Evolutionary conservation across 2,888 invertebrate genomes (phyloP), one percentile per base, ranked within the genome.

Genomic region (Aporophyla lueneburgensis): DNA sequence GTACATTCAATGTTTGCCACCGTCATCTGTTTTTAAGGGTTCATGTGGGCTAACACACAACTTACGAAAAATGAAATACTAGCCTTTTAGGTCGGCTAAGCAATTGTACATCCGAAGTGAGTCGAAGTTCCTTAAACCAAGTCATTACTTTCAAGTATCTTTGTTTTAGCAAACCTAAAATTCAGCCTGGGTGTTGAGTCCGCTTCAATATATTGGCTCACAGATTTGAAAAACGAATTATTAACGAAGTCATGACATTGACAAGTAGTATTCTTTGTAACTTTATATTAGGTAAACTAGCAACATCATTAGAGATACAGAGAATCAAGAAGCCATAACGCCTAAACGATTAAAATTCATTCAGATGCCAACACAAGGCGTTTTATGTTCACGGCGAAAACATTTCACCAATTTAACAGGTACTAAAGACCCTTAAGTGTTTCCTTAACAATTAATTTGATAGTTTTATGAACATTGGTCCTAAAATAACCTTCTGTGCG

Each of bases 401-500:
- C 3, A 54, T 27, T 43, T 21, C 21, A 46, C 27, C 3, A 53
- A 53, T 7, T 71, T 51, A 24, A 40, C 21, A 40, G 3, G 24
- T 21, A 53, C 10, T 0, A 27, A 63, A 53, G 16, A 27, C 27
- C 5, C 27, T 21, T n/a, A 21, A 40, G 19, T 51, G 49, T 43
- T 75, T 72, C 72, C 21, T 24, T 7, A 65, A 12, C 53, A 71
- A 62, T 46, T 62, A 54, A 62, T 62, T 71, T 71, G 40, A 71
- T 54, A 54, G 33, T 53, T 62, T 71, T 24, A 74, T 21, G 33
- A 62, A 62, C 71, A 63, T 80, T 6, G 53, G 24, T 67, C 24
- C 14, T 24, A 4, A 68, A 68, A 71, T n/a, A 24, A 24, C 76
- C 5, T 67, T 71, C 71, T 81, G 77, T 74, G 24, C 10, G 21